Conservation (phyloP, 2,888 invertebrate genomes). For the Zhuqinia jingwanae region DNA sequence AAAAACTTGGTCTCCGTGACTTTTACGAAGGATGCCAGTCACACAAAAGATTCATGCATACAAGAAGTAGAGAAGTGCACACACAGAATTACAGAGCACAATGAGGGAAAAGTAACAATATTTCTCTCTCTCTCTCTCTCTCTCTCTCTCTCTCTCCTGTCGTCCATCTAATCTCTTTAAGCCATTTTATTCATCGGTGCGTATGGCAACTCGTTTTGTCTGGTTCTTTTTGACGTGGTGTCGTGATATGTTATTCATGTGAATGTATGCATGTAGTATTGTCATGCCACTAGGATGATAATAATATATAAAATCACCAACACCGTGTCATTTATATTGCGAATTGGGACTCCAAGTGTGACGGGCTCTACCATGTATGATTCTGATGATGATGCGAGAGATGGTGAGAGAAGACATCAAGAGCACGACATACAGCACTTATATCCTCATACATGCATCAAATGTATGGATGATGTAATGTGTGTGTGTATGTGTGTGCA, state of each 20-base stretch:
- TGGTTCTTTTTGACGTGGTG: background rate
- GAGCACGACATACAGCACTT: too few relatives aligned
- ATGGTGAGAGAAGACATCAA: background rate
- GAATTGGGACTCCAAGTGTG: background rate
- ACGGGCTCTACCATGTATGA: background rate
- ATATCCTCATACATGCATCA: too few relatives aligned
- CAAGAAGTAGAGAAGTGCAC: background rate
- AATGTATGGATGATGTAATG: background rate
- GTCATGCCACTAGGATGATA: background rate
- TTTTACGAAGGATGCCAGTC: slow-evolving; percentile 42
- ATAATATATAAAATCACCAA: background rate
- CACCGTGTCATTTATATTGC: slow-evolving; percentile 15
- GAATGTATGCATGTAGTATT: background rate
- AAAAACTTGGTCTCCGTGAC: slow-evolving; percentile 22
- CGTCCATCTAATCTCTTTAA: slow-evolving; percentile 39
- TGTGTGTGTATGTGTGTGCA: background rate
- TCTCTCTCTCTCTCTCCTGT: background rate
- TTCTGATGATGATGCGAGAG: background rate
- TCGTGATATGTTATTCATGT: background rate
- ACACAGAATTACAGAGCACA: background rate
- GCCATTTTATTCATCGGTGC: slow-evolving; percentile 32
- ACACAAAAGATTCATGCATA: slow-evolving; percentile 1
- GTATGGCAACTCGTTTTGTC: background rate
- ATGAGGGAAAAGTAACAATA: slow-evolving; percentile 18
- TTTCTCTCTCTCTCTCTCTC: background rate